Base-by-base conservation (phyloP, 2,113 vertebrate genomes). In the Gavialis gangeticus region DNA sequence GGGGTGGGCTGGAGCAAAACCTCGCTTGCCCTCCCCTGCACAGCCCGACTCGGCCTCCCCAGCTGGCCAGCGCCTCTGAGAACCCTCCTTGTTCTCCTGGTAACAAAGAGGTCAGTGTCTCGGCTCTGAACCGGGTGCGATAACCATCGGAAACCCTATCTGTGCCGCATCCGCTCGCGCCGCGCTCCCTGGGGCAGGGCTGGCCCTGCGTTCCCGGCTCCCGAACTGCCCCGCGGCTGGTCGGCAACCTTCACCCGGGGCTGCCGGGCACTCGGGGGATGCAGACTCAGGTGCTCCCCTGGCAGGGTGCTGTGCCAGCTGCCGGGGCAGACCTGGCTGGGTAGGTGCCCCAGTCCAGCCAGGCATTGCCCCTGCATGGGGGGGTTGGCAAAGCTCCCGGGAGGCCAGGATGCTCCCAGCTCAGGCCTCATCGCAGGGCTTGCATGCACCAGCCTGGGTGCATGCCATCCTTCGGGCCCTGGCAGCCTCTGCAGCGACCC, bases 71-170 rank as follows among this genome's bases (percentile, higher is more conserved):
- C 59, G 90, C 78, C 28, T 76, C 6, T 85, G 80, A 67, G 94
- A 95, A 93, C 62, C 17, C 82, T 82, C 97, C 97, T 95, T 97
- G 94, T 98, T 97, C 94, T 95, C 88, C 93, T 93, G 82, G 54
- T 86, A 97, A 98, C 98, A 98, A 98, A 98, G 98, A 96, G 98
- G 98, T 97, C 96, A 96, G 96, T 98, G 98, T 98, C 81, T 97
- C 2, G 0, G 54, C 73, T 84, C 87, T 34, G 15, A 75, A 71
- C 28, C 14, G 0, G 66, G 56, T 58, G 91, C 0, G 97, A 98
- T 97, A 97, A 97, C 97, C 98, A 98, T 98, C 97, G 3, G 98
- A 98, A 98, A 98, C 97, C 88, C 96, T 76, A 97, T 91, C 98
- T 93, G 94, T 58, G 21, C 88, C 2, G 83, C 97, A 97, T 97